A percentile compares a stretch with the other conserved stretches of the same genome.
Evolutionary conservation across 2,113 vertebrate species (phyloP).

Genomic region (Rousettus leschenaultii): DNA sequence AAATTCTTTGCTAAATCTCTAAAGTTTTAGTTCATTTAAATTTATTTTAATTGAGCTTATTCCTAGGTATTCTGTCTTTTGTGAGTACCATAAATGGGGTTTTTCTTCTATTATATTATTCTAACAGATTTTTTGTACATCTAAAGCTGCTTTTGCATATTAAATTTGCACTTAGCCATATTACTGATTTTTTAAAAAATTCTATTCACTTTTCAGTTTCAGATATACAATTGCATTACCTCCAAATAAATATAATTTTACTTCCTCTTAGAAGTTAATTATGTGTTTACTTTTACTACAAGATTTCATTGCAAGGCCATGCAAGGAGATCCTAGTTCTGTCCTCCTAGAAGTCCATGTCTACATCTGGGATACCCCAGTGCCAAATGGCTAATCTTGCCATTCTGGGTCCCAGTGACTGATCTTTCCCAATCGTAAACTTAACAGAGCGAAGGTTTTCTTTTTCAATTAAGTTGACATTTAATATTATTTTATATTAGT

Average conservation of each 20-base stretch:
- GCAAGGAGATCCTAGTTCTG: background rate
- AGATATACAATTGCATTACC: background rate
- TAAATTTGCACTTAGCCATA: background rate
- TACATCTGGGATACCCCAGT: background rate
- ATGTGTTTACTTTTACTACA: background rate
- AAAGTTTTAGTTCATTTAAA: background rate
- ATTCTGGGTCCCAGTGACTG: background rate
- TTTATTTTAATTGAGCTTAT: constrained; percentile 17
- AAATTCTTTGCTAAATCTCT: background rate
- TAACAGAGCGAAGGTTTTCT: background rate
- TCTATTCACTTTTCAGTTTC: background rate
- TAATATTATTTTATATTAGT: no score
- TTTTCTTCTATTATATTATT: constrained; percentile 9
- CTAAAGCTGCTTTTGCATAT: background rate
- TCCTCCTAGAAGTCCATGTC: background rate
- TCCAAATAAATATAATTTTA: background rate
- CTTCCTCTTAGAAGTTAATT: background rate
- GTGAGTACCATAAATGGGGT: background rate
- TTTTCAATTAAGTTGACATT: no score
- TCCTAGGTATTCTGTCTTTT: background rate
- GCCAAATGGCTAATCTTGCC: background rate
- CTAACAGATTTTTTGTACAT: background rate
- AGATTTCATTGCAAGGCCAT: background rate
- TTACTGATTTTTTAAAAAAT: background rate
- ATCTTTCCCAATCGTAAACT: background rate